These are phyloP conservation scores for Brevipalpus yothersi DNA, from an alignment of 1,140 invertebrate genomes.

Conservation along the genomic window DNA sequence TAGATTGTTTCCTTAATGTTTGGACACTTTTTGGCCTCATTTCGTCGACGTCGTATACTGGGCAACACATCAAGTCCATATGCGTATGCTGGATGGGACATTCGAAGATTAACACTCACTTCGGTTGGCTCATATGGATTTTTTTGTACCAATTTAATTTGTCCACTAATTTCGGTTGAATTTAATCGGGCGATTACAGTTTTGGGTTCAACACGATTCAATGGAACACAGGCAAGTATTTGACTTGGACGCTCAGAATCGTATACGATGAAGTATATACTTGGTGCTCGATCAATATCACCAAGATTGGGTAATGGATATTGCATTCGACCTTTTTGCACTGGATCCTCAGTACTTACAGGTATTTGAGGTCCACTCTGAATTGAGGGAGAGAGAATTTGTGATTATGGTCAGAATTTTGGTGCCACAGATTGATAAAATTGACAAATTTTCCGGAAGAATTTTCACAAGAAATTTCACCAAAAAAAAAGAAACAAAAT, in stretches of 20 bases:
- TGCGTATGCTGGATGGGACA: conserved; percentile 24
- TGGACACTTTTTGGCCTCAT: conserved; percentile 20
- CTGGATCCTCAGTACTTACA: conserved; percentile 9
- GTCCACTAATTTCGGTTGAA: conserved; percentile 39
- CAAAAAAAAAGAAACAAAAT: background rate
- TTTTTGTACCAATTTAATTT: conserved; percentile 48
- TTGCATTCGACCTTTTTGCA: conserved; percentile 10
- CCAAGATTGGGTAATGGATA: background rate
- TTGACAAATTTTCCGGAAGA: conserved; percentile 8
- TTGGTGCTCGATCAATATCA: conserved; percentile 25
- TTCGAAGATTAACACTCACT: conserved; percentile 43
- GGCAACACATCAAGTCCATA: conserved; percentile 29
- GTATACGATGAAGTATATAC: conserved; percentile 61
- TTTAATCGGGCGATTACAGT: background rate
- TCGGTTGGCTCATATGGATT: conserved; percentile 60
- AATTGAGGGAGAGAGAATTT: too few species aligned
- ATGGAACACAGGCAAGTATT: conserved; percentile 55
- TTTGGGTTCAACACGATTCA: conserved; percentile 22
- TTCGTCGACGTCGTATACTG: conserved; percentile 16
- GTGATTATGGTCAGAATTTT: too few species aligned
- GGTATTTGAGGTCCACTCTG: background rate
- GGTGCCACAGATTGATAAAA: conserved; percentile 4
- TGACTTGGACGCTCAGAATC: conserved; percentile 47
- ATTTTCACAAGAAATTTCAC: background rate
- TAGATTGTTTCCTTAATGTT: conserved; percentile 21